Evolutionary conservation across 2,113 vertebrate species (phyloP), one percentile per base, ranked within the genome.

Genomic region (Microtus oregoni): DNA sequence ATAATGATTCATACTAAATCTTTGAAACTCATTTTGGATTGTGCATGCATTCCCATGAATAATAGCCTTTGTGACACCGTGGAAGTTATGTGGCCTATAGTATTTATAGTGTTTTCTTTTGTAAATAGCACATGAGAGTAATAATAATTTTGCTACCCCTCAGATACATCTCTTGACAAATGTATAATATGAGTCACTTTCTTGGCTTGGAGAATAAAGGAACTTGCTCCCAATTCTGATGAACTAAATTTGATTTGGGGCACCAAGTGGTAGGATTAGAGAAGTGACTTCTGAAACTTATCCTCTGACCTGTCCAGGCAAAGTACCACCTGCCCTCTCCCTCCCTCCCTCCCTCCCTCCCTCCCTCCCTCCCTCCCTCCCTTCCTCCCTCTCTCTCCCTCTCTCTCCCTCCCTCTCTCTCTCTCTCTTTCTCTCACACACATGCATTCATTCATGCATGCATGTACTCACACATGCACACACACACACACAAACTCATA

Each of bases 241-340:
- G 6, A 26, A 58, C 7, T n/a, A 38, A 61, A 35, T 81, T 58
- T 58, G 52, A 82, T 38, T 38, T 61, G 79, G 6, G 22, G 5
- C 22, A 82, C 20, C 79, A 38, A 7, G 7, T 61, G 55, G 1
- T 82, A 2, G 22, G 38, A 61, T n/a, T 55, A 82, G 35, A 26
- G n/a, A 61, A 26, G 11, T 58, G 11, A 61, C 30, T 4, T 3
- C 22, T 15, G 3, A 61, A 38, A 26, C 3, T 22, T 38, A 15
- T 82, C 11, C 35, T 38, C 55, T 14, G 22, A 38, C 22, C 35
- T 38, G 20, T 35, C 38, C 30, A 78, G 30, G 30, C 20, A 58
- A 52, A 55, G 32, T n/a, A 55, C 17, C 50, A 55, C 19, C 3
- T 58, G 1, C 47, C 1, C 47, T 0, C 47, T 1, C 47, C 0